phyloP scores from a whole-genome alignment of 1,140 invertebrate genomes.

The Chionoecetes opilio region DNA sequence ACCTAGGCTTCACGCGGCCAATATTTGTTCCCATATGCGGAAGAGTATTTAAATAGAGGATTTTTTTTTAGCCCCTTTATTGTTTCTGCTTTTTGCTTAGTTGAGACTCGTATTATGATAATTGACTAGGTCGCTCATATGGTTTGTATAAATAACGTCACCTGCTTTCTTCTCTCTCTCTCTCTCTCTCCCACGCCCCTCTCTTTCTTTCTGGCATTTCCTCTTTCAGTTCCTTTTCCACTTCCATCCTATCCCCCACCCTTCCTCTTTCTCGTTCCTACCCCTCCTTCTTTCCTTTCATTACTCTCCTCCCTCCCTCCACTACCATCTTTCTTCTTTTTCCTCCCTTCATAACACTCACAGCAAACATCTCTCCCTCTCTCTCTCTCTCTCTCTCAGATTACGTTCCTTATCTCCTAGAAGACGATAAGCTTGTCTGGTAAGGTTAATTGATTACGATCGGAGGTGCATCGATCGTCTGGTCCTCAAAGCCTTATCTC shows the following conservation, averaged over 20 bases:
- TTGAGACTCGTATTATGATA: too few relatives aligned
- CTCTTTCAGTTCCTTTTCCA: neutral
- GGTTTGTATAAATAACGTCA: too few relatives aligned
- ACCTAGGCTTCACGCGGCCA: too few relatives aligned
- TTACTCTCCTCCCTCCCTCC: neutral
- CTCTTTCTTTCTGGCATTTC: too few relatives aligned
- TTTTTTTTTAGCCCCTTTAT: too few relatives aligned
- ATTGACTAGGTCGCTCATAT: too few relatives aligned
- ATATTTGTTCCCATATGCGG: too few relatives aligned
- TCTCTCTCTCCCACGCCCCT: too few relatives aligned
- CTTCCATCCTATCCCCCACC: neutral
- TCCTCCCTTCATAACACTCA: neutral
- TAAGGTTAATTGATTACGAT: neutral
- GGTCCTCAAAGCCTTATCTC: neutral
- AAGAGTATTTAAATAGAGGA: too few relatives aligned
- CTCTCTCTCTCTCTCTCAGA: neutral
- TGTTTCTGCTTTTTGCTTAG: too few relatives aligned
- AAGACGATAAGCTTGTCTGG: neutral
- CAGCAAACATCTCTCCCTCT: neutral
- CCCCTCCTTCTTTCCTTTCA: neutral
- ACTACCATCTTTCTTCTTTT: neutral
- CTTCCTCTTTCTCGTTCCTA: neutral
- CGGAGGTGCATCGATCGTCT: neutral
- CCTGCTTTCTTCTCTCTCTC: too few relatives aligned
- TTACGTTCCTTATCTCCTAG: neutral